phyloP scores from a whole-genome alignment of 2,113 vertebrate species.

The Mus pahari region DNA sequence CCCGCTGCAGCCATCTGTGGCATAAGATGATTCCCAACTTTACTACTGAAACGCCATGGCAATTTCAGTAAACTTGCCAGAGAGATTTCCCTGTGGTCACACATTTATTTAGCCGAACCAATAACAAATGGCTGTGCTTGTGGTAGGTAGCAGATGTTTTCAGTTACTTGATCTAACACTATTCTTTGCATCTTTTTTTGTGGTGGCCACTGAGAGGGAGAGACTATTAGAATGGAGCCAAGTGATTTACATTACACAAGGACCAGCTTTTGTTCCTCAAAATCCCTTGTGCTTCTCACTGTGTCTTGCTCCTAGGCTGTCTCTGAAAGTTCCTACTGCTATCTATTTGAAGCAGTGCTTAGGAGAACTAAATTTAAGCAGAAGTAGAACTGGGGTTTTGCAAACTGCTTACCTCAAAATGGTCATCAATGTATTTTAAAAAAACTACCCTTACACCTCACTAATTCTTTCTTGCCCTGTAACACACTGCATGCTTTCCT shows the following conservation, averaged over 20 bases:
- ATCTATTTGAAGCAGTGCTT: conserved; percentile 1
- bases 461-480: background rate
- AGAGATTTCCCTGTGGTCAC: conserved; percentile 72
- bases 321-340: background rate
- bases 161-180: conserved; percentile 34
- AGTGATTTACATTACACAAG: conserved; percentile 1
- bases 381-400: background rate
- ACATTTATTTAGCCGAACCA: conserved; percentile 82
- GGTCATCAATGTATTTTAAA: background rate
- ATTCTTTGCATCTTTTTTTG: background rate
- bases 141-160: conserved; percentile 74
- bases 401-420: background rate
- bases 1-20: conserved; percentile 70
- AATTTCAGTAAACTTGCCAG: conserved; percentile 72
- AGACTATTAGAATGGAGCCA: background rate
- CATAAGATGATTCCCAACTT: conserved; percentile 70
- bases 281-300: background rate
- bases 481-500: background rate
- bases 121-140: conserved; percentile 78
- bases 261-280: background rate
- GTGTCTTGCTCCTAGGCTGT: background rate
- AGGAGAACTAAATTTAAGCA: background rate
- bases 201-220: background rate
- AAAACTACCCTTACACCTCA: background rate
- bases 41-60: conserved; percentile 59